Evolutionary conservation across 2,888 invertebrate species (phyloP).

Genomic region (Chrysomela aeneicollis): DNA sequence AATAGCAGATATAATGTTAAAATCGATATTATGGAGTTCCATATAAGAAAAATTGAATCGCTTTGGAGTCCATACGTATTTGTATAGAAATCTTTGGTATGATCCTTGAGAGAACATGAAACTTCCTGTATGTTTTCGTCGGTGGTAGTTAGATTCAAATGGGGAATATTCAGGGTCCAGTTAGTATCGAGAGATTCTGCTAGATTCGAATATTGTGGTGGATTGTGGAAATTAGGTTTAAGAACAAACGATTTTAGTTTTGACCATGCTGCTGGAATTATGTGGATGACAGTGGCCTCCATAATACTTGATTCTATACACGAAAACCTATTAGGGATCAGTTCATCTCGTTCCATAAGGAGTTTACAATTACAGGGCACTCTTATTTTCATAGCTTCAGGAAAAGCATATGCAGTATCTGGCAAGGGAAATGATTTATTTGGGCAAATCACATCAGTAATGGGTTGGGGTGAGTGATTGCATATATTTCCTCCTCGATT

Average conservation of each 20-base stretch:
- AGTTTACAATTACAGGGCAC: constrained; percentile 31
- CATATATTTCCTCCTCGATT: constrained; percentile 28
- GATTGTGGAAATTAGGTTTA: constrained; percentile 16
- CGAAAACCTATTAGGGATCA: constrained; percentile 32
- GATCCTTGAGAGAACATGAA: no score
- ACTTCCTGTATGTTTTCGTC: no score
- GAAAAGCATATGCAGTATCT: background rate
- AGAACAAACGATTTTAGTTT: constrained; percentile 30
- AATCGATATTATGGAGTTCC: no score
- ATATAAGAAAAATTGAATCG: no score
- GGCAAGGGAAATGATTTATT: constrained; percentile 3
- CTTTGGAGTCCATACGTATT: no score
- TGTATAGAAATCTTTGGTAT: no score
- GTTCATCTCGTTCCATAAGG: background rate
- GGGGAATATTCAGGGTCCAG: constrained; percentile 18
- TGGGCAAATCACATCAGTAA: constrained; percentile 6
- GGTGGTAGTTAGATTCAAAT: constrained; percentile 13
- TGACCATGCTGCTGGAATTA: constrained; percentile 34
- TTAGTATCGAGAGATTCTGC: constrained; percentile 15
- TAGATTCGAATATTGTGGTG: constrained; percentile 5
- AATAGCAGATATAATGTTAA: no score
- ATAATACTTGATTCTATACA: constrained; percentile 18
- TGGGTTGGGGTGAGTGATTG: constrained; percentile 31
- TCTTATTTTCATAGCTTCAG: constrained; percentile 27
- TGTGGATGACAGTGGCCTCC: constrained; percentile 10